Conservation (phyloP, 2,113 vertebrate species). For the Cercocebus atys region DNA sequence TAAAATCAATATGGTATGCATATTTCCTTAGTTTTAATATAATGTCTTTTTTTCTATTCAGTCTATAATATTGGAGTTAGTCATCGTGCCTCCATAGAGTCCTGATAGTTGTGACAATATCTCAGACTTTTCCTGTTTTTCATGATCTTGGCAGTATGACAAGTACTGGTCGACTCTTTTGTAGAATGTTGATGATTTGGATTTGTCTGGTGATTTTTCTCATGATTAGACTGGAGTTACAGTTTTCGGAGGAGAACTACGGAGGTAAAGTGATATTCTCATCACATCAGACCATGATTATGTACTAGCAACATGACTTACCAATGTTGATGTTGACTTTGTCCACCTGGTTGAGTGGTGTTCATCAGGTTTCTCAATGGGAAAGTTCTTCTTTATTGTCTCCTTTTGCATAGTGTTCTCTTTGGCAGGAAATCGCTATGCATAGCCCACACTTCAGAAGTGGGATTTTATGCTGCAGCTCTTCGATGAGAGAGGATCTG, state of each 20-base stretch:
- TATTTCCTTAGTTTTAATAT: background rate
- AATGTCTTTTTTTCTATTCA: background rate
- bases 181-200: background rate
- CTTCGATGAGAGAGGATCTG: rapidly evolving
- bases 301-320: background rate
- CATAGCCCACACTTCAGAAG: background rate
- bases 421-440: background rate
- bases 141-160: background rate
- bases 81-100: background rate
- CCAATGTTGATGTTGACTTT: background rate
- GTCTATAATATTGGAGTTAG: background rate
- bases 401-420: background rate
- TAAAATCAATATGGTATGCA: background rate
- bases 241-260: background rate
- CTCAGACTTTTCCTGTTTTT: background rate
- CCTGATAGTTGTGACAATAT: background rate
- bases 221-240: background rate
- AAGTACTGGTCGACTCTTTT: background rate
- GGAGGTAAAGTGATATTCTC: background rate
- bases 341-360: background rate
- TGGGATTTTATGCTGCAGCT: background rate
- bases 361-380: background rate
- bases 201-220: background rate
- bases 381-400: background rate
- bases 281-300: background rate